A percentile compares a stretch with the other conserved stretches of the same genome.
phyloP scores from a whole-genome alignment of 2,113 vertebrate species.

The Ochotona princeps region DNA sequence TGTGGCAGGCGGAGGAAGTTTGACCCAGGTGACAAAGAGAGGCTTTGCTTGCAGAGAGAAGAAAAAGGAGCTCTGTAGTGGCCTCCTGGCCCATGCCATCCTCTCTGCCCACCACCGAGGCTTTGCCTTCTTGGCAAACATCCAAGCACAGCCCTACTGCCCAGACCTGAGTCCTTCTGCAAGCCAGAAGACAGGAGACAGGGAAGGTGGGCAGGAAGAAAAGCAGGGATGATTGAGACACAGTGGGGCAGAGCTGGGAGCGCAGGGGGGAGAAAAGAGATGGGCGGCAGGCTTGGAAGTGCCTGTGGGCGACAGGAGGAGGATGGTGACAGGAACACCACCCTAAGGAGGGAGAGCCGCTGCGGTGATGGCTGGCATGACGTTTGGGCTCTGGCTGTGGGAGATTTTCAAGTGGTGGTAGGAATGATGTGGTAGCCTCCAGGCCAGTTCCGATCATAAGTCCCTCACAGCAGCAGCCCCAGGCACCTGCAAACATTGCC shows the following conservation, averaged over 20 bases:
- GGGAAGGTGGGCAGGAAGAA: too few relatives aligned
- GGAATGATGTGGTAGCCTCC: background rate
- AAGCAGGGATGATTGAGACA: background rate
- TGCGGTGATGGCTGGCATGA: background rate
- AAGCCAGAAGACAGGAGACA: background rate
- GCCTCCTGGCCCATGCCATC: background rate
- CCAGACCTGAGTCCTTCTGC: background rate
- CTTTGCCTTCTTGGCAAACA: background rate
- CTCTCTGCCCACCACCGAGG: background rate
- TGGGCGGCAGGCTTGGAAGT: too few relatives aligned
- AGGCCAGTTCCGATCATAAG: background rate
- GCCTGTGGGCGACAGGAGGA: too few relatives aligned
- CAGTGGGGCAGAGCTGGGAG: background rate
- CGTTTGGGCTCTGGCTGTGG: background rate
- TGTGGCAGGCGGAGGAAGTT: constrained; percentile 48
- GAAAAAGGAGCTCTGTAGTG: background rate
- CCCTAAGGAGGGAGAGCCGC: background rate
- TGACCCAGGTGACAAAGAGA: constrained; percentile 22
- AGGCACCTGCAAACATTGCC: background rate
- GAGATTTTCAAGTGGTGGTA: background rate
- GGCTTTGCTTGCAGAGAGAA: background rate
- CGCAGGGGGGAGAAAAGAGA: too few relatives aligned
- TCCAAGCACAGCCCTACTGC: background rate
- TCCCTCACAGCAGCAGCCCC: background rate
- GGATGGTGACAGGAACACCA: background rate